Base-by-base conservation (phyloP, 2,888 invertebrate species). In the Heliconius ethilla region DNA sequence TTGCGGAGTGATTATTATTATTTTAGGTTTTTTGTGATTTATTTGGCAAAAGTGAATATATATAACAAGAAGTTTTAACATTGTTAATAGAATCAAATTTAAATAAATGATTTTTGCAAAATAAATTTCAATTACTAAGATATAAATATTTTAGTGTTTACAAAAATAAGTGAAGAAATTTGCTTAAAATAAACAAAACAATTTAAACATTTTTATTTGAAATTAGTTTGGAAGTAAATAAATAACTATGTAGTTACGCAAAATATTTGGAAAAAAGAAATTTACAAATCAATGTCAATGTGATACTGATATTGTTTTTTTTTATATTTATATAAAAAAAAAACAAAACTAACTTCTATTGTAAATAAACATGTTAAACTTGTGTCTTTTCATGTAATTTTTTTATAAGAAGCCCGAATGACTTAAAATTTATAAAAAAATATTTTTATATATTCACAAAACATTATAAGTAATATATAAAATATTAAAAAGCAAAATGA, bases 1-100 rank as follows among this genome's bases (percentile, higher is more conserved):
- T 70, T 40, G n/a, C 69, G 25, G 7, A 69, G 69, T 69, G 69
- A 69, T 40, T 15, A 45, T 45, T 15, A 13, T 51, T 27, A 70
- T 15, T 45, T 18, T 25, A 45, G 1, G 22, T 45, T 25, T 45
- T 69, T 45, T 70, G 70, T 70, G 27, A 45, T 27, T 70, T 70
- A 15, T 25, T 40, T 40, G 70, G 6, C 27, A 45, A 70, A 45
- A 45, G 45, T 70, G 40, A 70, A 9, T 15, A 11, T 40, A 4
- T 25, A n/a, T 10, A 22, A 51, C 51, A 45, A 51, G 18, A 51
- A 51, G 18, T 6, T n/a, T n/a, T n/a, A 6, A n/a, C n/a, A 22
- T 55, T 9, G 22, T 55, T 55, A 55, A 3, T n/a, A 55, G 13
- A 45, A 13, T 4, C 2, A 45, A 13, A 45, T 45, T 13, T 13